Evolutionary conservation across 2,797 vertebrate species (phyloP).

Genomic region (Tamandua tetradactyla): DNA sequence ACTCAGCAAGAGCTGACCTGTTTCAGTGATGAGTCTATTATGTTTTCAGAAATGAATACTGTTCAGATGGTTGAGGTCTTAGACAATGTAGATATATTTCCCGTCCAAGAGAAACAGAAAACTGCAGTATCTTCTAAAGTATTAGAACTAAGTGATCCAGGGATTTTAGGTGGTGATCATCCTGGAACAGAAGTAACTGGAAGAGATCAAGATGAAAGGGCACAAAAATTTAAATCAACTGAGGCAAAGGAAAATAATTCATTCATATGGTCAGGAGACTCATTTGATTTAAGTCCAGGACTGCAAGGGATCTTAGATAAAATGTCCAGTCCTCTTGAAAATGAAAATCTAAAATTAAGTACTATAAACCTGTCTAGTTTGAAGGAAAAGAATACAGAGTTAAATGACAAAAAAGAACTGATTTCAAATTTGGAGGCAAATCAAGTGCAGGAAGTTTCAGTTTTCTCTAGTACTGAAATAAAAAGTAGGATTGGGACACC

Average conservation of each 20-base stretch:
- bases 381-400: constrained; percentile 73
- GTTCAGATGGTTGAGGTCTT: constrained; percentile 87
- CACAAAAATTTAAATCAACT: constrained; percentile 61
- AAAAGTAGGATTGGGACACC: constrained; percentile 58
- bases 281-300: constrained; percentile 90
- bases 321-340: constrained; percentile 89
- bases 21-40: constrained; percentile 88
- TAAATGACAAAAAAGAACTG: constrained; percentile 64
- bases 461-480: constrained; percentile 61
- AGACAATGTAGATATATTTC: constrained; percentile 56
- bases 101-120: constrained; percentile 53
- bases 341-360: constrained; percentile 57
- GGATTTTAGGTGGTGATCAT: neutral
- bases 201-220: constrained; percentile 62
- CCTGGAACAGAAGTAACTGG: constrained; percentile 40
- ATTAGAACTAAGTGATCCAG: constrained; percentile 58
- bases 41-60: constrained; percentile 91
- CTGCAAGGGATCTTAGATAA: constrained; percentile 93
- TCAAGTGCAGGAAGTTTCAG: constrained; percentile 52
- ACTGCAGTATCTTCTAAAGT: constrained; percentile 19
- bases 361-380: constrained; percentile 6
- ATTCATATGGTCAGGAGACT: constrained; percentile 77
- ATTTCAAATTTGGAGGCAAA: constrained; percentile 57
- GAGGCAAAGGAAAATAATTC: constrained; percentile 56
- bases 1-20: constrained; percentile 81